A percentile compares a stretch with the other conserved stretches of the same genome.
Conservation (phyloP, 2,797 vertebrate species). For the Simalia tracyae region DNA sequence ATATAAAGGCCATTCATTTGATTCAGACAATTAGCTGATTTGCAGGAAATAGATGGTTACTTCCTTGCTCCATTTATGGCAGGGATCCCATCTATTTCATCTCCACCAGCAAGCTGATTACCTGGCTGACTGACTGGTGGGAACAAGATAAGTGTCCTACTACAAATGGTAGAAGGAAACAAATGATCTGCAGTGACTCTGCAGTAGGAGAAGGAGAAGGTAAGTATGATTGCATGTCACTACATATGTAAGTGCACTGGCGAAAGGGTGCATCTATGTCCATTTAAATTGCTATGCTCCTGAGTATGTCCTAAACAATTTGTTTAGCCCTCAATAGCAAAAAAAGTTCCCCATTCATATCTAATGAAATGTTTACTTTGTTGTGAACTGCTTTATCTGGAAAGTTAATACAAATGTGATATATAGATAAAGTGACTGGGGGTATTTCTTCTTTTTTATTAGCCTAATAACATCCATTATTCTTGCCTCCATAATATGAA, state of each 20-base stretch:
- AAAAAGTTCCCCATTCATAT: not conserved
- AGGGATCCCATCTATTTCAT: not conserved
- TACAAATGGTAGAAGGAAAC: not conserved
- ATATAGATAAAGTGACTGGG: not conserved
- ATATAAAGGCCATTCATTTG: not conserved
- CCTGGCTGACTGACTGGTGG: not conserved
- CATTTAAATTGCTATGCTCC: not conserved
- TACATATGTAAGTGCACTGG: not conserved
- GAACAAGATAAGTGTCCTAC: not conserved
- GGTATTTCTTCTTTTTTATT: not conserved
- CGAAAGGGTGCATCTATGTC: not conserved
- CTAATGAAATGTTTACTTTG: not conserved
- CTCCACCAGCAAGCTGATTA: not conserved
- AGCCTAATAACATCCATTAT: not conserved
- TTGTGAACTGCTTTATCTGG: not conserved
- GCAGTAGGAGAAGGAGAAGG: not conserved
- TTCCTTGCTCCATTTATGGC: not conserved
- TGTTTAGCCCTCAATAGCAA: not conserved
- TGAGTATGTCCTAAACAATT: not conserved
- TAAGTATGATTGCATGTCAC: not conserved
- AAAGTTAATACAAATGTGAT: not conserved
- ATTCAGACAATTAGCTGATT: not conserved
- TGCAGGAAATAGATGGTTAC: not conserved
- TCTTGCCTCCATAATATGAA: not conserved
- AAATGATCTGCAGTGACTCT: not conserved